phyloP scores from a whole-genome alignment of 2,888 invertebrate species.

The Ferdinandea cuprea region DNA sequence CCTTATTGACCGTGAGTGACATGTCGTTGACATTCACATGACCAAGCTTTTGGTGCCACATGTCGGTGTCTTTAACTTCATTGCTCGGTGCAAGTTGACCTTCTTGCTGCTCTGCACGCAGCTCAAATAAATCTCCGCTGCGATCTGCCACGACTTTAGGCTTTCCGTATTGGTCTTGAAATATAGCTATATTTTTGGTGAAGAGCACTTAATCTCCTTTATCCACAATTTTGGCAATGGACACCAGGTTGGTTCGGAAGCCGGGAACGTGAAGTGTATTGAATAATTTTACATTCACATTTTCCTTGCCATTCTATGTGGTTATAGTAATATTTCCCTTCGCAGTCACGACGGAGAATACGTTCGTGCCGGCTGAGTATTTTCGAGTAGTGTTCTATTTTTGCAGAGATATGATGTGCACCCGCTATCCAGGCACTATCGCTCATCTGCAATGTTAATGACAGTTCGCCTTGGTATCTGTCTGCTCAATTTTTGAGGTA shows the following conservation, averaged over 20 bases:
- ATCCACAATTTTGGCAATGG: conserved; percentile 69
- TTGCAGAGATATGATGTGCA: conserved; percentile 54
- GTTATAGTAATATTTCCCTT: conserved; percentile 18
- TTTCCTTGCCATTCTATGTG: conserved; percentile 14
- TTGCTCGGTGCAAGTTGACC: background rate
- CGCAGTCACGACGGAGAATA: conserved; percentile 26
- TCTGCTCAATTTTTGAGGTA: background rate
- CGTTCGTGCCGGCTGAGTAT: conserved; percentile 41
- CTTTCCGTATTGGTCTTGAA: conserved; percentile 3
- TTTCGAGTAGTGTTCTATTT: conserved; percentile 27
- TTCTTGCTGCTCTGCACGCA: conserved; percentile 17
- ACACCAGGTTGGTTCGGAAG: conserved; percentile 66
- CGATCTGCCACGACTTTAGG: conserved; percentile 18
- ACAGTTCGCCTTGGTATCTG: conserved; percentile 9
- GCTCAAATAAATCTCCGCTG: conserved; percentile 19
- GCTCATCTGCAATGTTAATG: background rate
- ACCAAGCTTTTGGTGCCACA: conserved; percentile 28
- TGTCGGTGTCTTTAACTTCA: background rate
- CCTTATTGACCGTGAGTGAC: conserved; percentile 31
- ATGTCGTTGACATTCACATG: conserved; percentile 11
- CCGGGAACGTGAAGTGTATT: conserved; percentile 53
- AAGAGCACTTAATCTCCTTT: conserved; percentile 62
- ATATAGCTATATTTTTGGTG: conserved; percentile 5
- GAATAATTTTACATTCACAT: conserved; percentile 10
- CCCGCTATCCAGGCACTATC: conserved; percentile 53